Percentiles rank a stretch among this genome's conserved stretches.
Conservation (phyloP, 2,888 invertebrate genomes). For the Lomographa bimaculata region DNA sequence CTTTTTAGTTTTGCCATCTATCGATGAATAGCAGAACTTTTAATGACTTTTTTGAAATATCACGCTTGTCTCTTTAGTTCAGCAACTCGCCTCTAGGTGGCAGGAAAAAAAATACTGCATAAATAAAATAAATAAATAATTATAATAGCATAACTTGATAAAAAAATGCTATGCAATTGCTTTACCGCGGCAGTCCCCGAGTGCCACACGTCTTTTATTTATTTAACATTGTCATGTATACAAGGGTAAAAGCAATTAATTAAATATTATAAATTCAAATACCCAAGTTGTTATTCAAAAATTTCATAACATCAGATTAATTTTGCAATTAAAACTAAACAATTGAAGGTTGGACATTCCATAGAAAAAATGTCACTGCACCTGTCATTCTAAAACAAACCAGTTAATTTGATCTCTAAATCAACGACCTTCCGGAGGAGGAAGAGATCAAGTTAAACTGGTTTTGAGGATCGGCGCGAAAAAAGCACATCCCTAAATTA, state of each 20-base stretch:
- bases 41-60: no score
- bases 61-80: no score
- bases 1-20: no score
- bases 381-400: constrained; percentile 36
- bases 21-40: no score
- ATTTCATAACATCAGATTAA: constrained; percentile 41
- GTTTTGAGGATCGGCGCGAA: constrained; percentile 30
- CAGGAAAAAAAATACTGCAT: no score
- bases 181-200: no score
- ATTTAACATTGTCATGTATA: no score
- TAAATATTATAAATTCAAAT: constrained; percentile 41
- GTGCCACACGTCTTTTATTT: neutral
- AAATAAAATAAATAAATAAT: no score
- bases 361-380: constrained; percentile 34
- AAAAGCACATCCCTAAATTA: constrained; percentile 36
- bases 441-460: constrained; percentile 30
- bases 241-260: constrained; percentile 4
- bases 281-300: constrained; percentile 33
- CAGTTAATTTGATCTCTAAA: constrained; percentile 21
- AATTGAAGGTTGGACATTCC: constrained; percentile 44
- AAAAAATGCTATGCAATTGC: no score
- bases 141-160: no score
- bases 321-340: constrained; percentile 42
- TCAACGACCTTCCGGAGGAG: neutral
- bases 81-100: no score